Percentiles rank a stretch among this genome's conserved stretches.
These are phyloP conservation scores for Reticulitermes speratus DNA, from an alignment of 1,140 invertebrate species.

Conservation along the genomic window DNA sequence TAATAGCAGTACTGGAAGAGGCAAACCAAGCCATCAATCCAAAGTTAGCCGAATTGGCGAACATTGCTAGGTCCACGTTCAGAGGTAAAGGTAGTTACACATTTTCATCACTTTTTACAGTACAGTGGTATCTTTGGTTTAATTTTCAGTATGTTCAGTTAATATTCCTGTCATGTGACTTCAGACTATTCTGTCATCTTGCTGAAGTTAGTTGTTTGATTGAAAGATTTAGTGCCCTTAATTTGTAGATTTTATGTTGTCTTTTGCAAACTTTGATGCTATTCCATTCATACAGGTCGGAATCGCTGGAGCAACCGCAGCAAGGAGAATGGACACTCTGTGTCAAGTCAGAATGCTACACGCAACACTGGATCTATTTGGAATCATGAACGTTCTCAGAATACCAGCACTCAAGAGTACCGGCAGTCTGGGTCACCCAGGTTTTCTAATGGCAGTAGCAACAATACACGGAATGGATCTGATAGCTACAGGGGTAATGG, in stretches of 20 bases:
- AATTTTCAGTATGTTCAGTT: not conserved
- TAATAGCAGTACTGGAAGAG: conserved; percentile 59
- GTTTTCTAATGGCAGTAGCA: not conserved
- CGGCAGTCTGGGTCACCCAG: not conserved
- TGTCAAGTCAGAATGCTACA: not conserved
- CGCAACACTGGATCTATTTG: not conserved
- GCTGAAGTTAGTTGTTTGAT: no score
- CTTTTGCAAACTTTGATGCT: not conserved
- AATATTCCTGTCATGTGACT: no score
- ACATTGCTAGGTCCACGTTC: conserved; percentile 35
- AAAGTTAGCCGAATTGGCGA: conserved; percentile 47
- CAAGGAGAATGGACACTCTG: conserved; percentile 6
- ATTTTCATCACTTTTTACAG: not conserved
- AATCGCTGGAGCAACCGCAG: conserved; percentile 31
- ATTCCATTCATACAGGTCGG: not conserved
- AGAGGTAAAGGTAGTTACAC: conserved; percentile 23
- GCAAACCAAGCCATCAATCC: conserved; percentile 61
- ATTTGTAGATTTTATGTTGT: not conserved
- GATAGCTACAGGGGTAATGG: conserved; percentile 21
- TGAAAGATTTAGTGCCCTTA: not conserved
- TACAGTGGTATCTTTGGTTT: not conserved
- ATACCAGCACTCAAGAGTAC: not conserved
- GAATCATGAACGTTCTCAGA: not conserved
- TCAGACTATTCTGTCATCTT: no score
- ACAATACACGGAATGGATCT: not conserved